Evolutionary conservation across 2,113 vertebrate genomes (phyloP).

Genomic region (Podocnemis expansa): DNA sequence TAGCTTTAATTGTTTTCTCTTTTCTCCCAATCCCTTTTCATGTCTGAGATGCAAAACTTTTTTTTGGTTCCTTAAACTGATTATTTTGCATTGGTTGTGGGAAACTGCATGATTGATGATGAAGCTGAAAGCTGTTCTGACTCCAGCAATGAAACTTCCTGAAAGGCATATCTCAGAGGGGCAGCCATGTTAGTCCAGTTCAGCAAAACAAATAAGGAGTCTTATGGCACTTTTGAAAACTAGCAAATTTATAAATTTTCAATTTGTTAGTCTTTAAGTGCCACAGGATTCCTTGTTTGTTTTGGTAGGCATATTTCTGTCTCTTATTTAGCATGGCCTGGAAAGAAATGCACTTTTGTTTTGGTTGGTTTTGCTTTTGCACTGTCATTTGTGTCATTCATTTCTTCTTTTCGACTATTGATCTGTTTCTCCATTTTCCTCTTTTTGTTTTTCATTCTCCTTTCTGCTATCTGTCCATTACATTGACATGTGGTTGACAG

Average conservation of each 20-base stretch:
- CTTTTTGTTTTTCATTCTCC: slow-evolving; percentile 38
- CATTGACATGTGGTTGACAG: slow-evolving; percentile 79
- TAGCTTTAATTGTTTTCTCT: background rate
- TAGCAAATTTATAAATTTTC: no score
- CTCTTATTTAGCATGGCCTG: background rate
- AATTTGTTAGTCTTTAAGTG: no score
- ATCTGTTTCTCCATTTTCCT: slow-evolving; percentile 65
- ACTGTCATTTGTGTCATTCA: slow-evolving; percentile 1
- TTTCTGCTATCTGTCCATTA: slow-evolving; percentile 60
- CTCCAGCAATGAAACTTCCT: background rate
- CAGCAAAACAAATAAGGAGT: no score
- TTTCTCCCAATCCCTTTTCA: background rate
- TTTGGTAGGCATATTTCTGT: background rate
- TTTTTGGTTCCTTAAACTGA: background rate
- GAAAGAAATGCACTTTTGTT: background rate
- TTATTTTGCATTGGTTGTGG: slow-evolving; percentile 9
- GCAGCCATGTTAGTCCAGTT: no score
- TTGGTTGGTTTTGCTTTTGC: slow-evolving; percentile 7
- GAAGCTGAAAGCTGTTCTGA: background rate
- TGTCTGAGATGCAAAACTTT: background rate
- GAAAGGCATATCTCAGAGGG: background rate
- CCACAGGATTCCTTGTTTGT: no score
- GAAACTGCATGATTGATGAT: background rate
- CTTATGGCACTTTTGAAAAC: no score
- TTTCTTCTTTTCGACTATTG: slow-evolving; percentile 64